Percentiles rank a stretch among this genome's conserved stretches.
Evolutionary conservation across 2,797 vertebrate genomes (phyloP).

Genomic region (Dendrocincla fuliginosa): DNA sequence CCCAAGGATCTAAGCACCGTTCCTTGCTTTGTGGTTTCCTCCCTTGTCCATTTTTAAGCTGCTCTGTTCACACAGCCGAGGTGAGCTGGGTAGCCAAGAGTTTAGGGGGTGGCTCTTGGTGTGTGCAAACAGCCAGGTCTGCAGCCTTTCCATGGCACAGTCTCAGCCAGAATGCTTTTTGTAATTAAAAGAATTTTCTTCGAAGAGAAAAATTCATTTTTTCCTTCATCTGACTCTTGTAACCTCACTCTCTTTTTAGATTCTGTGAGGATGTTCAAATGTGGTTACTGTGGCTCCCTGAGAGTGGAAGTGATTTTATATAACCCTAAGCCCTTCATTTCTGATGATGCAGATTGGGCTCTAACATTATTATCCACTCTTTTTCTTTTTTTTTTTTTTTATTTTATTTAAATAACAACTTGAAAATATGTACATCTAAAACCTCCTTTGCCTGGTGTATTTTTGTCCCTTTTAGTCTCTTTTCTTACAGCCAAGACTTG

Average conservation of each 20-base stretch:
- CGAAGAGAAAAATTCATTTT: constrained; percentile 48
- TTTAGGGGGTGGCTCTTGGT: not conserved
- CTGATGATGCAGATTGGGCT: constrained; percentile 34
- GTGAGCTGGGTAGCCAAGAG: not conserved
- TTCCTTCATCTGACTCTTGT: constrained; percentile 25
- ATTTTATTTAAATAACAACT: constrained; percentile 35
- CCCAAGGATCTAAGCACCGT: constrained; percentile 29
- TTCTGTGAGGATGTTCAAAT: constrained; percentile 37
- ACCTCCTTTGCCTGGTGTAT: constrained; percentile 43
- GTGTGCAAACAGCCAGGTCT: constrained; percentile 26
- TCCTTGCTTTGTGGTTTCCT: constrained; percentile 32
- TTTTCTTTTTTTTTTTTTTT: not conserved
- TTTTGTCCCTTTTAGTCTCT: constrained; percentile 66
- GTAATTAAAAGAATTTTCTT: constrained; percentile 65
- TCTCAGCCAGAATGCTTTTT: constrained; percentile 24
- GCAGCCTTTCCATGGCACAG: not conserved
- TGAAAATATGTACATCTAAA: constrained; percentile 60
- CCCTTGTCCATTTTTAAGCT: not conserved
- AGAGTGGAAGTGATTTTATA: constrained; percentile 48
- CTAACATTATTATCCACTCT: constrained; percentile 45
- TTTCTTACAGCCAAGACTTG: constrained; percentile 35
- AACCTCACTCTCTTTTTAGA: constrained; percentile 39
- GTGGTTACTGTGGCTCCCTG: not conserved
- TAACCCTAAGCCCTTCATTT: constrained; percentile 57
- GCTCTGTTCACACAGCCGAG: not conserved